Percentiles rank a stretch among this genome's conserved stretches.
Evolutionary conservation across 2,888 invertebrate genomes (phyloP).

Genomic region (Koerneria pararmatus): DNA sequence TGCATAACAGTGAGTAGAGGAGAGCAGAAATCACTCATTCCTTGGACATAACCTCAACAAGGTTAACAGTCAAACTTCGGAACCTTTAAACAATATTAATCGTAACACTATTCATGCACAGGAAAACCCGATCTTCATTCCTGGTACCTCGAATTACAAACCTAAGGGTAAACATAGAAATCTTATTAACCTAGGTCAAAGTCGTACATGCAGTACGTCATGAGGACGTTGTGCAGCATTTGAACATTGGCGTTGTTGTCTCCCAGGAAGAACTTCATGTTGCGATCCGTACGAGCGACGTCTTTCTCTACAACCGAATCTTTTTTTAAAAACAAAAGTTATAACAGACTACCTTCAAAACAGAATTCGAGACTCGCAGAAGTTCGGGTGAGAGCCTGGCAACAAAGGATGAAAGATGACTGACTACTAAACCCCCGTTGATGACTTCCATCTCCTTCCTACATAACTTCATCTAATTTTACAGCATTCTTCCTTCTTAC

Average conservation of each 20-base stretch:
- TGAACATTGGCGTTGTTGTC: conserved; percentile 84
- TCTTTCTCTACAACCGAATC: conserved; percentile 78
- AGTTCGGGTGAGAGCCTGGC: no score
- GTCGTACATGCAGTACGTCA: conserved; percentile 98
- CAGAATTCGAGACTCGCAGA: no score
- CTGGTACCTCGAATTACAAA: no score
- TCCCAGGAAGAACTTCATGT: conserved; percentile 84
- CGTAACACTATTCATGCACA: conserved; percentile 66
- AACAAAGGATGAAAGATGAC: no score
- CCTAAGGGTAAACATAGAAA: conserved; percentile 2
- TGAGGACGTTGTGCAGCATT: conserved; percentile 81
- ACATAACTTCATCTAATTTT: no score
- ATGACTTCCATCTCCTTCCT: no score
- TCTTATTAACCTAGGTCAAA: conserved; percentile 77
- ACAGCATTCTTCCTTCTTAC: no score
- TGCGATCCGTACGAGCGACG: conserved; percentile 88
- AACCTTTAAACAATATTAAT: conserved; percentile 96
- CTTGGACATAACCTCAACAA: conserved; percentile 74
- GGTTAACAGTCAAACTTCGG: conserved; percentile 93
- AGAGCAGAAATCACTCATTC: conserved; percentile 94
- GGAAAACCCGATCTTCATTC: background rate
- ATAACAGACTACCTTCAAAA: conserved; percentile 7
- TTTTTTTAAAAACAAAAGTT: background rate
- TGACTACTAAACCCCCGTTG: no score
- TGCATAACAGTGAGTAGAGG: conserved; percentile 83